Percentiles rank a stretch among this genome's conserved stretches.
These are phyloP conservation scores for Spodoptera exigua DNA, from an alignment of 2,888 invertebrate species.

Conservation along the genomic window DNA sequence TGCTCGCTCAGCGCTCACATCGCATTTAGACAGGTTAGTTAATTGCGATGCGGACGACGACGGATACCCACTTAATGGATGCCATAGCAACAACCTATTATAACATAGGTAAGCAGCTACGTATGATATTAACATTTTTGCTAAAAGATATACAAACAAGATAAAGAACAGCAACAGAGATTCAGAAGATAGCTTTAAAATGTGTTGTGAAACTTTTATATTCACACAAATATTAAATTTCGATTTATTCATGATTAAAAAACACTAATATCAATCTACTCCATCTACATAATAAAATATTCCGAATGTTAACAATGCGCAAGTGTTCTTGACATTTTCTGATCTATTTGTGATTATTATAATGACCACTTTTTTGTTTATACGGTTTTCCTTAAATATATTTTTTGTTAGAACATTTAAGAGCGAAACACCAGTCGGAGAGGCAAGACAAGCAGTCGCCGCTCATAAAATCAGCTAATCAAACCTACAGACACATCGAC, in stretches of 20 bases:
- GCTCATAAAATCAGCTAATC: slow-evolving; percentile 84
- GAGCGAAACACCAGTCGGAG: slow-evolving; percentile 32
- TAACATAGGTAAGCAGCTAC: neutral
- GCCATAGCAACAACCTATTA: slow-evolving; percentile 46
- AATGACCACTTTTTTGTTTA: slow-evolving; percentile 13
- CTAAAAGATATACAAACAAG: no score
- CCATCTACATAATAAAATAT: slow-evolving; percentile 2
- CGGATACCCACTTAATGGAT: slow-evolving; percentile 18
- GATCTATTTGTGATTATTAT: slow-evolving; percentile 28
- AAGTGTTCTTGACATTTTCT: slow-evolving; percentile 42
- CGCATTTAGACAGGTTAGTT: slow-evolving; percentile 55
- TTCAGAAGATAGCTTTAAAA: slow-evolving; percentile 2
- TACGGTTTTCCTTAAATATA: slow-evolving; percentile 25
- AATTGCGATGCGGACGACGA: slow-evolving; percentile 42
- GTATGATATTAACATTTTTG: neutral
- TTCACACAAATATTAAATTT: slow-evolving; percentile 11
- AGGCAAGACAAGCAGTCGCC: slow-evolving; percentile 75
- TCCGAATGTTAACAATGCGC: slow-evolving; percentile 11
- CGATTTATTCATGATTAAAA: slow-evolving; percentile 22
- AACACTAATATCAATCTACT: slow-evolving; percentile 33
- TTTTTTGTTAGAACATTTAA: slow-evolving; percentile 42
- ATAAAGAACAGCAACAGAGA: no score
- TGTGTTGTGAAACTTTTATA: slow-evolving; percentile 8
- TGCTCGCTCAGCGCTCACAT: slow-evolving; percentile 38
- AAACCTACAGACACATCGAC: slow-evolving; percentile 86